These are phyloP conservation scores for Lagodon rhomboides DNA, from an alignment of 2,797 vertebrate species.

Conservation along the genomic window DNA sequence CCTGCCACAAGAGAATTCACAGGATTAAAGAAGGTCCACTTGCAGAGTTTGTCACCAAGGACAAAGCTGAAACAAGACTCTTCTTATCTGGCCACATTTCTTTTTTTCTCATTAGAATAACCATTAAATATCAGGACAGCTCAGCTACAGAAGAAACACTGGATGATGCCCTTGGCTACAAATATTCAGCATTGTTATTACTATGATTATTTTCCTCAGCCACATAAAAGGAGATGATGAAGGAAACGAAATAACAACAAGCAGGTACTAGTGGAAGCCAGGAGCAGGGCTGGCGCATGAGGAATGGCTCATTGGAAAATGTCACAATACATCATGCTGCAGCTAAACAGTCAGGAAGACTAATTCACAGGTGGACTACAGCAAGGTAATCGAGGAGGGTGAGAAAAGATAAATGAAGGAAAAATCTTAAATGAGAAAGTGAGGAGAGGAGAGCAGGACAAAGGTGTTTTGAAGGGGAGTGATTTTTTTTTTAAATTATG, in stretches of 20 bases:
- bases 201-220: conserved; percentile 64
- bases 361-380: conserved; percentile 66
- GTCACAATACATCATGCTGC: conserved; percentile 73
- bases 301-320: conserved; percentile 72
- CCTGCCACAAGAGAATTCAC: conserved; percentile 3
- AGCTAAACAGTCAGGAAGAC: conserved; percentile 62
- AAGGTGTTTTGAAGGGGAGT: conserved; percentile 22
- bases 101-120: conserved; percentile 71
- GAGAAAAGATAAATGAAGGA: conserved; percentile 59
- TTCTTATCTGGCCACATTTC: conserved; percentile 44
- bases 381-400: conserved; percentile 51
- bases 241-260: conserved; percentile 68
- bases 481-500: conserved; percentile 37
- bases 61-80: conserved; percentile 41
- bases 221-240: conserved; percentile 54
- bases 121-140: conserved; percentile 61
- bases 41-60: conserved; percentile 40
- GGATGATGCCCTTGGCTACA: conserved; percentile 68
- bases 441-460: conserved; percentile 26
- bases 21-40: conserved; percentile 29
- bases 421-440: conserved; percentile 39
- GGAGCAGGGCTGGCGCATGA: conserved; percentile 46
- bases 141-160: conserved; percentile 58
- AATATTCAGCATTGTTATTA: conserved; percentile 67
- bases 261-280: conserved; percentile 32